Evolutionary conservation across 2,888 invertebrate species (phyloP).

Genomic region (Arrhopalites spinosus): DNA sequence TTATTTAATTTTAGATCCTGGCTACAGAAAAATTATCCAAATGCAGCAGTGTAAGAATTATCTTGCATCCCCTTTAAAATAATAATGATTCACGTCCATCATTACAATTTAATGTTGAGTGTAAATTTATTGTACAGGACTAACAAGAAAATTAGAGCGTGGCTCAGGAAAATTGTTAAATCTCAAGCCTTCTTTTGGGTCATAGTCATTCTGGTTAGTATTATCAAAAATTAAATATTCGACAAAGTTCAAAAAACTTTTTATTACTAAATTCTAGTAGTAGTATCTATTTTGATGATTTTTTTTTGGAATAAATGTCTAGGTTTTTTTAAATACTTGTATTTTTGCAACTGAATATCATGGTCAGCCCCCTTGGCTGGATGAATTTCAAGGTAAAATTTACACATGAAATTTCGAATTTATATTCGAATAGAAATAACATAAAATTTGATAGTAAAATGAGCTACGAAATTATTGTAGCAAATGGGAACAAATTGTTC

Average conservation of each 20-base stretch:
- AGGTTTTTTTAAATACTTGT: constrained; percentile 96
- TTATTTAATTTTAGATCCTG: not conserved
- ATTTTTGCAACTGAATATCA: constrained; percentile 98
- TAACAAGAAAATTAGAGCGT: constrained; percentile 86
- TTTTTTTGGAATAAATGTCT: too few relatives aligned
- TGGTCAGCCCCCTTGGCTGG: constrained; percentile 89
- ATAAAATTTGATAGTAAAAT: not conserved
- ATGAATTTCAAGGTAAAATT: constrained; percentile 91
- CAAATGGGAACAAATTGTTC: constrained; percentile 96
- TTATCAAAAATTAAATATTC: too few relatives aligned
- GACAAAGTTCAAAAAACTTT: too few relatives aligned
- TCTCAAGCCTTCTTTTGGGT: constrained; percentile 99
- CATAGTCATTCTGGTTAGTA: constrained; percentile 95
- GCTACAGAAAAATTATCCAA: constrained; percentile 22
- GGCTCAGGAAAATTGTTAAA: constrained; percentile 92
- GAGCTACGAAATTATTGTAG: constrained; percentile 63
- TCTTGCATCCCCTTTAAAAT: not conserved
- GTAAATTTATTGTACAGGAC: constrained; percentile 55
- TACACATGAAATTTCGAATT: not conserved
- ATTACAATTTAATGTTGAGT: not conserved
- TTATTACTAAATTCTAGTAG: too few relatives aligned
- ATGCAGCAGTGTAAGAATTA: constrained; percentile 14
- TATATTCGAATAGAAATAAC: not conserved
- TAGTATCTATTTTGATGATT: too few relatives aligned
- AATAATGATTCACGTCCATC: too few relatives aligned